Conservation (phyloP, 2,797 vertebrate genomes). For the Rhinoraja longicauda region DNA sequence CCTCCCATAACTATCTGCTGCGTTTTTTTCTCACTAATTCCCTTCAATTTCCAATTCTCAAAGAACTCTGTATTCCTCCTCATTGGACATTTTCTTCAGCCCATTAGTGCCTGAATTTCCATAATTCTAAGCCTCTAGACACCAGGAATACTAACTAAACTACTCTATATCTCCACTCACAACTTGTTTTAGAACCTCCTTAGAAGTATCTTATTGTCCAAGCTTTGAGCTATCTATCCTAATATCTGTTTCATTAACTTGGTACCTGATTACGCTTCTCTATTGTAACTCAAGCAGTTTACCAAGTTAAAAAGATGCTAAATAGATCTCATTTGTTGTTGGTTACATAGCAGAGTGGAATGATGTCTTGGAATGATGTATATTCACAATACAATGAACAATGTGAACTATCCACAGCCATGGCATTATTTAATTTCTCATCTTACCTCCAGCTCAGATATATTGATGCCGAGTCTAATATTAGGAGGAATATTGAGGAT, state of each 20-base stretch:
- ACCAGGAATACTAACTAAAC: not conserved
- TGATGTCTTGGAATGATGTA: not conserved
- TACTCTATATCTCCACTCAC: not conserved
- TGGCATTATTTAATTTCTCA: no score
- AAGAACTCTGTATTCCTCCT: not conserved
- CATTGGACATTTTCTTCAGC: not conserved
- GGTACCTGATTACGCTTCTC: not conserved
- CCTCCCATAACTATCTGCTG: not conserved
- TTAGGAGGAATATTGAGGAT: no score
- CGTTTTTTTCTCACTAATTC: not conserved
- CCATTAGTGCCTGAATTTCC: not conserved
- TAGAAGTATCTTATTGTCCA: not conserved
- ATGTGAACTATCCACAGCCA: no score
- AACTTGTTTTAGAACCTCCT: not conserved
- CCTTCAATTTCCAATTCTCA: not conserved
- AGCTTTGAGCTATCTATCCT: not conserved
- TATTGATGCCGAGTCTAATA: no score
- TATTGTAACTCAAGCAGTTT: not conserved
- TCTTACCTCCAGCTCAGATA: no score
- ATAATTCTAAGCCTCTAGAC: no score
- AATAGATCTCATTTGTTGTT: not conserved
- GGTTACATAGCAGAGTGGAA: not conserved
- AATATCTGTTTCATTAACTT: not conserved
- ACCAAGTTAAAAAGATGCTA: not conserved
- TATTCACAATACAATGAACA: no score